These are phyloP conservation scores for Hirtodrosophila alboralis DNA, from an alignment of 2,888 invertebrate species.

Conservation along the genomic window DNA sequence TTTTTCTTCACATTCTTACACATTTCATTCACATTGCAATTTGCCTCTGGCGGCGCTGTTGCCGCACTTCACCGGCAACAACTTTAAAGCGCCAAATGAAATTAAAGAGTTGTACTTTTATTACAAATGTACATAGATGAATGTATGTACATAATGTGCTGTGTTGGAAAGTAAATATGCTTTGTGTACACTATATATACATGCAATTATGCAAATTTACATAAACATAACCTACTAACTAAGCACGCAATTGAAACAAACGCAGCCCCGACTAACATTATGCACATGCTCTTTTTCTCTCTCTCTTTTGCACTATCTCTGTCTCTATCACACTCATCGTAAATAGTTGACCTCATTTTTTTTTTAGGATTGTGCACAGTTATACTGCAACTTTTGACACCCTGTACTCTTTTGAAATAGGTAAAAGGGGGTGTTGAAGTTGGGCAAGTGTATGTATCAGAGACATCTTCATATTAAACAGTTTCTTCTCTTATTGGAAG, in stretches of 20 bases:
- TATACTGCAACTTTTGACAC: slow-evolving; percentile 60
- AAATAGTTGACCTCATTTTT: slow-evolving; percentile 80
- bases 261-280: slow-evolving; percentile 44
- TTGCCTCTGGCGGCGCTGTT: slow-evolving; percentile 46
- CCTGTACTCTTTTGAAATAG: too few relatives aligned
- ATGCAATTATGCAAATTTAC: slow-evolving; percentile 76
- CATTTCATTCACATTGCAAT: slow-evolving; percentile 40
- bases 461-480: too few relatives aligned
- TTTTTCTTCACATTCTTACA: slow-evolving; percentile 45
- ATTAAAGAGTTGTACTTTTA: slow-evolving; percentile 31
- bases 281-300: slow-evolving; percentile 4
- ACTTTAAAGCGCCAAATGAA: slow-evolving; percentile 32
- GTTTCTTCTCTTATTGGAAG: too few relatives aligned
- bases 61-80: slow-evolving; percentile 48
- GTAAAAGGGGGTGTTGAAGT: too few relatives aligned
- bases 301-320: slow-evolving; percentile 7
- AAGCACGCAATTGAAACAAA: slow-evolving; percentile 77
- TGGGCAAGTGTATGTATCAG: too few relatives aligned
- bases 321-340: slow-evolving; percentile 36
- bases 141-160: slow-evolving; percentile 10
- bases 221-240: slow-evolving; percentile 81
- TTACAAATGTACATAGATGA: not conserved
- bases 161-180: slow-evolving; percentile 27
- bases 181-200: slow-evolving; percentile 28
- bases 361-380: slow-evolving; percentile 74